Evolutionary conservation across 2,888 invertebrate genomes (phyloP).

Genomic region (Miltochrista miniata): DNA sequence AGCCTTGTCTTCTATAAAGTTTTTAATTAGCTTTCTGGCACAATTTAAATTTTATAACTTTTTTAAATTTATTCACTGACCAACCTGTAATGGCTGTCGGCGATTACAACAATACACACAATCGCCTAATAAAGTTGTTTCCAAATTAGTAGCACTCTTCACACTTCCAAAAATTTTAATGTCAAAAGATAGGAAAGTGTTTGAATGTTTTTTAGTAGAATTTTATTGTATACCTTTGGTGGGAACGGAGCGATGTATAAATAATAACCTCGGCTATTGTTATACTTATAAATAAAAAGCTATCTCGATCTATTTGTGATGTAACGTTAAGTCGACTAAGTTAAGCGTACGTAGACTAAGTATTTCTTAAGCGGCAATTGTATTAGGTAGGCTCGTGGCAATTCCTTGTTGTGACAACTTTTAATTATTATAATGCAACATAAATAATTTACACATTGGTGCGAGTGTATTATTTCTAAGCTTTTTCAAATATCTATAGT

Average conservation of each 20-base stretch:
- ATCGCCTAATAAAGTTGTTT: too few relatives aligned
- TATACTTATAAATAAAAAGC: constrained; percentile 62
- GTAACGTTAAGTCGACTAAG: constrained; percentile 76
- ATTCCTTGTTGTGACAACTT: constrained; percentile 80
- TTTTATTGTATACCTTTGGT: constrained; percentile 31
- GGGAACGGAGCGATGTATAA: constrained; percentile 57
- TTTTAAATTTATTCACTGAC: too few relatives aligned
- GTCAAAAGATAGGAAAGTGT: not conserved
- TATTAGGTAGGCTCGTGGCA: constrained; percentile 70
- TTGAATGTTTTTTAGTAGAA: not conserved
- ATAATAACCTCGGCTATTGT: constrained; percentile 62
- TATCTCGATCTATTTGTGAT: constrained; percentile 83
- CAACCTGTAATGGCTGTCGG: too few relatives aligned
- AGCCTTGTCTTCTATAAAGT: too few relatives aligned
- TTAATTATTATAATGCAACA: constrained; percentile 72
- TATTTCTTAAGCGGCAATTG: constrained; percentile 60
- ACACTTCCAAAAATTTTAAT: too few relatives aligned
- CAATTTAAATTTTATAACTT: too few relatives aligned
- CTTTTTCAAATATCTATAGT: not conserved
- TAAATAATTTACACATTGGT: constrained; percentile 77
- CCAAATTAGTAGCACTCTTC: too few relatives aligned
- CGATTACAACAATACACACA: too few relatives aligned
- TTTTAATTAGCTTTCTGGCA: too few relatives aligned
- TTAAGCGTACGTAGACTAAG: constrained; percentile 59
- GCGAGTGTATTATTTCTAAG: constrained; percentile 21